Evolutionary conservation across 2,113 vertebrate genomes (phyloP).

Genomic region (Hippoglossus stenolepis): DNA sequence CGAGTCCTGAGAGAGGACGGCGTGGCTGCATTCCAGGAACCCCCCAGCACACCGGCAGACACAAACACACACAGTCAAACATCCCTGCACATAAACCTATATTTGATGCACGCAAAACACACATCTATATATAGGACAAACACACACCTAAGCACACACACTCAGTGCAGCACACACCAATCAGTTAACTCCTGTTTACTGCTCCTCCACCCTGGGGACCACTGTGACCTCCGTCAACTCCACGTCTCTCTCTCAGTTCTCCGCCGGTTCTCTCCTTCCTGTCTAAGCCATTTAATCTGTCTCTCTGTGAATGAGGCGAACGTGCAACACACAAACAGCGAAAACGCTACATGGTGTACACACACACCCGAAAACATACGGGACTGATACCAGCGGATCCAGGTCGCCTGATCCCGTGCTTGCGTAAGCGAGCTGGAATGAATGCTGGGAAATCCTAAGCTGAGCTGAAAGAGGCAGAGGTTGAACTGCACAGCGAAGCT

Average conservation of each 20-base stretch:
- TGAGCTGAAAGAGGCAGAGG: conserved; percentile 41
- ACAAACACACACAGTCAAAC: conserved; percentile 30
- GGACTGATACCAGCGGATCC: not conserved
- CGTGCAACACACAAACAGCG: not conserved
- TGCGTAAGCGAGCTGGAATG: conserved; percentile 21
- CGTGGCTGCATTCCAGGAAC: conserved; percentile 78
- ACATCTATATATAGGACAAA: conserved; percentile 25
- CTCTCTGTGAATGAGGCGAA: conserved; percentile 12
- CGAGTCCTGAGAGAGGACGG: conserved; percentile 80
- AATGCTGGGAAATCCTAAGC: conserved; percentile 60
- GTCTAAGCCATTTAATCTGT: conserved; percentile 1
- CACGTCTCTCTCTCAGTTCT: not conserved
- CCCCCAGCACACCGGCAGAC: conserved; percentile 26
- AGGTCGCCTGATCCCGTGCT: conserved; percentile 38
- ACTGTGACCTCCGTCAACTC: conserved; percentile 27
- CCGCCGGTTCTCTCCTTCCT: not conserved
- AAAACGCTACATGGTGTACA: not conserved
- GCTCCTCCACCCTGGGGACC: conserved; percentile 40
- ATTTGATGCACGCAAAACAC: conserved; percentile 27
- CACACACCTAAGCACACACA: conserved; percentile 15
- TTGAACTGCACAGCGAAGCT: conserved; percentile 45
- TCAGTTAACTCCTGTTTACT: conserved; percentile 53
- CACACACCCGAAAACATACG: not conserved
- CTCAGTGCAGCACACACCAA: conserved; percentile 9
- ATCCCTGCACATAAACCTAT: conserved; percentile 39